Percentiles rank a stretch among this genome's conserved stretches.
phyloP scores from a whole-genome alignment of 2,113 vertebrate species.

The Saguinus midas region DNA sequence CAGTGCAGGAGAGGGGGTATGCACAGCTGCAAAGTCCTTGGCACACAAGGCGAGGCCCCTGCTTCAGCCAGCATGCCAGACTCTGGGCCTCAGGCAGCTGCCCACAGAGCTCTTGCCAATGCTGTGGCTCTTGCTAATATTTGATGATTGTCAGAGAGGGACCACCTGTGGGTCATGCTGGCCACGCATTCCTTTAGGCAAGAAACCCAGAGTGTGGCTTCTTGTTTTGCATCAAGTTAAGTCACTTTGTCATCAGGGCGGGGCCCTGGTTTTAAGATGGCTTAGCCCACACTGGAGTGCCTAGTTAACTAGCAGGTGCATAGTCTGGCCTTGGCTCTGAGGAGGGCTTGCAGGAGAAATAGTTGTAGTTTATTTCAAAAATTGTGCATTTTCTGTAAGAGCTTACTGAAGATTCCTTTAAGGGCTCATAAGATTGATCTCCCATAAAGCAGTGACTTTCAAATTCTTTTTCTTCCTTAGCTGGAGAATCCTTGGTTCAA shows the following conservation, averaged over 20 bases:
- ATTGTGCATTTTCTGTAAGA: not conserved
- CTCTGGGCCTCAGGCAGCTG: not conserved
- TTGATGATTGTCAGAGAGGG: not conserved
- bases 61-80: not conserved
- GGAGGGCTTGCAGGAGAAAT: not conserved
- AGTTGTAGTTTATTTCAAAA: not conserved
- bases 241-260: not conserved
- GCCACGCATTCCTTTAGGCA: not conserved
- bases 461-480: not conserved
- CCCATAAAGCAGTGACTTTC: not conserved
- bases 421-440: not conserved
- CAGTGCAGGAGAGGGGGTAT: accelerated
- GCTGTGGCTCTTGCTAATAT: not conserved
- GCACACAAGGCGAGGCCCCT: accelerated
- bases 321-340: not conserved
- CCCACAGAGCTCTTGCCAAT: not conserved
- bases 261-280: not conserved
- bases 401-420: not conserved
- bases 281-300: not conserved
- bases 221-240: not conserved
- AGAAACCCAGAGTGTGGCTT: not conserved
- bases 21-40: not conserved
- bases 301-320: not conserved
- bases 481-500: not conserved
- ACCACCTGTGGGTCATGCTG: accelerated